phyloP scores from a whole-genome alignment of 1,140 invertebrate genomes.

The Drosophila quadrilineata region DNA sequence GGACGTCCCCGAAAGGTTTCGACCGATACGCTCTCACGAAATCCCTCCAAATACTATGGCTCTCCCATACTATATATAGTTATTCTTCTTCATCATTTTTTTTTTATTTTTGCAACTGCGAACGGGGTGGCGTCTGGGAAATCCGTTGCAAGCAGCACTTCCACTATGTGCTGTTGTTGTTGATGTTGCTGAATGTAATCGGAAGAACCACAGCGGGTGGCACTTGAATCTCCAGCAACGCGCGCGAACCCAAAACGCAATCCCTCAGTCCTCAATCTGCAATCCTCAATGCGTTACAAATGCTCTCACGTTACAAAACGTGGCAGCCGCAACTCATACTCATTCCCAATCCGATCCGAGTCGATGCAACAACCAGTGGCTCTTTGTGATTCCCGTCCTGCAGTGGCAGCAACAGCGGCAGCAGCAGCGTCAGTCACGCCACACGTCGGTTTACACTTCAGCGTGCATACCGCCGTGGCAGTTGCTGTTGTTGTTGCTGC shows the following conservation, averaged over 20 bases:
- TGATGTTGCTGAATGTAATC: constrained; percentile 58
- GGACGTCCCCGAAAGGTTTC: constrained; percentile 35
- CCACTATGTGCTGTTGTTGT: constrained; percentile 20
- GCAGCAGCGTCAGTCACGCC: constrained; percentile 18
- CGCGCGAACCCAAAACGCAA: constrained; percentile 15
- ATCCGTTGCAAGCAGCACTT: constrained; percentile 32
- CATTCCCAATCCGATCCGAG: background rate
- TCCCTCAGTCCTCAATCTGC: too few species aligned
- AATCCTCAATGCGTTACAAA: constrained; percentile 53
- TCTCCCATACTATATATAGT: background rate
- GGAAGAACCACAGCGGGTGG: constrained; percentile 73
- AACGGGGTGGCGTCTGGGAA: constrained; percentile 63
- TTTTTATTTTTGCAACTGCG: constrained; percentile 15
- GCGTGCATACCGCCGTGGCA: constrained; percentile 22
- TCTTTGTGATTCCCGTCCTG: too few species aligned
- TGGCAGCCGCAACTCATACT: constrained; percentile 25
- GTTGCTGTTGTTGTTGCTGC: too few species aligned
- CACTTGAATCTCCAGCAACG: constrained; percentile 48
- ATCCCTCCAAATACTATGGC: constrained; percentile 27
- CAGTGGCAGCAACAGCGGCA: constrained; percentile 4
- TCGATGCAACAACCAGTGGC: constrained; percentile 2
- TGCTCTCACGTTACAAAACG: constrained; percentile 74
- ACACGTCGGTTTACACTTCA: constrained; percentile 70
- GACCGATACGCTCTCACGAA: constrained; percentile 55
- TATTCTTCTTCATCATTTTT: background rate